Base-by-base conservation (phyloP, 2,888 invertebrate species). In the Eupithecia pulchellata region DNA sequence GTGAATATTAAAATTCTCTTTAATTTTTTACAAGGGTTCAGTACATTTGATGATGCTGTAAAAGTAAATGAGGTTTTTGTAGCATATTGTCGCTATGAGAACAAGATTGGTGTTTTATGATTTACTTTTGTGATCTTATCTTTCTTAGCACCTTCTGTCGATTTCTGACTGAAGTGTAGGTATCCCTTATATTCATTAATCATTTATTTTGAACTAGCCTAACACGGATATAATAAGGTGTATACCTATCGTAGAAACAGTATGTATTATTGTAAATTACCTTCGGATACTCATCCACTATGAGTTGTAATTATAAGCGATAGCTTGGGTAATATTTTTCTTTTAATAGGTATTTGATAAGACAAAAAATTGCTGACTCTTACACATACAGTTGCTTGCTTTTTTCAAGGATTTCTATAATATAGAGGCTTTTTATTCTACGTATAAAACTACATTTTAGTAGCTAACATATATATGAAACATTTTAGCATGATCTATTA, bases 1-100 rank as follows among this genome's bases (percentile, higher is more conserved):
- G 78, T 69, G 82, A 82, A 82, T 82, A 82, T 82, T 82, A 81
- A 82, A 81, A 79, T 57, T 66, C 68, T 69, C 62, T 58, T 65
- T 66, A 60, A 62, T 72, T 75, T 76, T 75, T 70, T 66, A 64
- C 55, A 57, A 68, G 65, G 76, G 76, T 75, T 75, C 75, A 27
- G 75, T 74, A 70, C n/a, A 14, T 70, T 73, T 64, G 65, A 47
- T 47, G 47, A 61, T 62, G 58, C 20, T 47, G 32, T 73, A 64
- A 66, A 70, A 60, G 65, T 65, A 29, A 68, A 66, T 58, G 39
- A 58, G 57, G 36, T 66, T 68, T 68, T 68, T 68, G 65, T 47
- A 39, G 29, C 20, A 39, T 30, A 32, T 60, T 60, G 58, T 60
- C n/a, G 58, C 58, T 60, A 29, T 25, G 52, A 52, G 47, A 11